Evolutionary conservation across 2,797 vertebrate genomes (phyloP), one percentile per base, ranked within the genome.

Genomic region (Lagodon rhomboides): DNA sequence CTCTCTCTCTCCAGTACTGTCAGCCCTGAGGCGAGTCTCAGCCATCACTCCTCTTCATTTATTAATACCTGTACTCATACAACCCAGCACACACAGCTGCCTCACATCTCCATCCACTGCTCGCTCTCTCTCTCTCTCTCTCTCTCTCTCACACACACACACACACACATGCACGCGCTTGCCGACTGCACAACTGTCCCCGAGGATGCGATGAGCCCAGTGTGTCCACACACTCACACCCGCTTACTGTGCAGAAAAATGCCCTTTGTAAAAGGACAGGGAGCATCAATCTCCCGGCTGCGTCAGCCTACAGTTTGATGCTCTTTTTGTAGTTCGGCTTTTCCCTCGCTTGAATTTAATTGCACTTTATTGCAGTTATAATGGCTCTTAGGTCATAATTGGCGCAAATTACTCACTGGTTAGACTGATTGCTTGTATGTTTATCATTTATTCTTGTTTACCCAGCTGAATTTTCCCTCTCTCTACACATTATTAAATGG

Each of bases 231-330:
- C 75, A 74, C 88, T 91, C 91, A 81, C 87, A 90, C 82, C 69
- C 65, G 92, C 93, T 94, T 95, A 95, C 91, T 80, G 87, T 93
- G 94, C 93, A 95, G 91, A 92, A 95, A 93, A 93, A 94, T 94
- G 91, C 91, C 93, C 93, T 94, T 93, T 93, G 91, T 89, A 66
- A 94, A 92, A 95, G 93, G 93, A 94, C 92, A 90, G 85, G 75
- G 85, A 88, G 89, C 92, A 93, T 92, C 90, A 91, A 87, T 93
- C 90, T 90, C 77, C 63, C 82, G 63, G 91, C 83, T 86, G 90
- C 77, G 58, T 87, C 87, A 90, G 79, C 77, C 75, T 73, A 62
- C 75, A 82, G 75, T 85, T 83, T 91, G 83, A 89, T 85, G 82
- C 86, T 87, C 83, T 79, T 86, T 86, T 85, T 85, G 54, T 86